Evolutionary conservation across 1,140 invertebrate genomes (phyloP).

Genomic region (Drosophila insularis): DNA sequence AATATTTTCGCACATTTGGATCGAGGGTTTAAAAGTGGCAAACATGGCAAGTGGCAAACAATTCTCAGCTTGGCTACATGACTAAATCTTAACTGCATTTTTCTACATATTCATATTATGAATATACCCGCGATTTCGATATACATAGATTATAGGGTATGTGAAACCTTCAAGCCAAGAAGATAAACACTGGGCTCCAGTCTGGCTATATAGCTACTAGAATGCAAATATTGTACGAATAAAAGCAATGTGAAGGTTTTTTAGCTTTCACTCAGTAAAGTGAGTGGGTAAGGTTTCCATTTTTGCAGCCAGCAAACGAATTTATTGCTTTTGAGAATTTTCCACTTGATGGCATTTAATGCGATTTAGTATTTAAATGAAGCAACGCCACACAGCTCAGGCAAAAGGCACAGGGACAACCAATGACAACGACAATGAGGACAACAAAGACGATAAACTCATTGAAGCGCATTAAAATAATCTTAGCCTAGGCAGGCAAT

Average conservation of each 20-base stretch:
- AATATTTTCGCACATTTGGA: too few relatives aligned
- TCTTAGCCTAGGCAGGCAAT: constrained; percentile 51
- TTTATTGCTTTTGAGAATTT: constrained; percentile 81
- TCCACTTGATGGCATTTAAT: constrained; percentile 81
- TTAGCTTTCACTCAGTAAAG: constrained; percentile 61
- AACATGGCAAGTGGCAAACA: too few relatives aligned
- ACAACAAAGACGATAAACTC: constrained; percentile 77
- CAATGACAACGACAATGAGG: constrained; percentile 13
- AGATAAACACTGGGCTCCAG: constrained; percentile 60
- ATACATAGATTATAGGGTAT: neutral
- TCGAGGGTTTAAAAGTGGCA: too few relatives aligned
- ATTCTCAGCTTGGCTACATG: too few relatives aligned
- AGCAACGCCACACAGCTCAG: constrained; percentile 41
- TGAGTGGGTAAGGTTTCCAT: constrained; percentile 39
- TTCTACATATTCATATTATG: too few relatives aligned
- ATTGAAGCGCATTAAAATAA: constrained; percentile 77
- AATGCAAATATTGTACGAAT: constrained; percentile 73
- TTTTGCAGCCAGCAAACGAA: constrained; percentile 60
- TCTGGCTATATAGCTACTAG: constrained; percentile 37
- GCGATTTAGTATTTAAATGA: constrained; percentile 81
- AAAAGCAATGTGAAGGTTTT: constrained; percentile 10
- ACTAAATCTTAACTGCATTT: too few relatives aligned
- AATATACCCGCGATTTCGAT: neutral
- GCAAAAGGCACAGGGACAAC: constrained; percentile 10
- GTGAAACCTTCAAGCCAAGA: constrained; percentile 18